Base-by-base conservation (phyloP, 1,140 invertebrate genomes). In the Aphis gossypii region DNA sequence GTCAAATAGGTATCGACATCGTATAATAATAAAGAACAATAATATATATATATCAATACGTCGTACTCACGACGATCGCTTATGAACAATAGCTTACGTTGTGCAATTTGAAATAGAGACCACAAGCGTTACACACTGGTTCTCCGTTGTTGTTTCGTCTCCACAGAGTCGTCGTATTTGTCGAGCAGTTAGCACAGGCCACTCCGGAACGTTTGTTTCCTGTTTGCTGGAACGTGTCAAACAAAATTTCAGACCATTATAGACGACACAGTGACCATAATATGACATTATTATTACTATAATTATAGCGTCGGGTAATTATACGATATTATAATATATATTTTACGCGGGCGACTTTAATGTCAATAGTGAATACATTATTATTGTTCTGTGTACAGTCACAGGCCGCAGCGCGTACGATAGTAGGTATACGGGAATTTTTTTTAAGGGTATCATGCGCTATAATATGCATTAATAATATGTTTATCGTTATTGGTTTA, bases 111-210 rank as follows among this genome's bases (percentile, higher is more conserved):
- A 96, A 98, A 95, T 98, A 98, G 21, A 99, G 96, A 35, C 98
- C 98, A 95, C 98, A 99, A 20, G 98, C 98, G 95, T 98, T 99
- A 95, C 98, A 98, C 6, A 98, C 98, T 9, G 98, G 98, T 95
- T 98, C 98, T 25, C 98, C 98, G 94, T 97, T 97, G 95, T 98
- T 98, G 95, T 98, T 98, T 94, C 98, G 96, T 84, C 98, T 95
- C 98, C 98, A 98, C 51, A 99, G 96, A 7, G 98, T 98, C 2
- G 98, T 99, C 94, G 97, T 98, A 88, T 96, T 96, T 9, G 98
- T 98, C 94, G 96, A 96, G 95, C 98, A 99, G 95, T 99, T 99
- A n/a, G 98, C 97, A 95, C 98, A 99, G 94, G 96, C 96, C 25
- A 98, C 97, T 2, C 98, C 98, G 44, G 96, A 96, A 94, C 97